phyloP scores from a whole-genome alignment of 2,113 vertebrate species.

The Loxodonta africana region DNA sequence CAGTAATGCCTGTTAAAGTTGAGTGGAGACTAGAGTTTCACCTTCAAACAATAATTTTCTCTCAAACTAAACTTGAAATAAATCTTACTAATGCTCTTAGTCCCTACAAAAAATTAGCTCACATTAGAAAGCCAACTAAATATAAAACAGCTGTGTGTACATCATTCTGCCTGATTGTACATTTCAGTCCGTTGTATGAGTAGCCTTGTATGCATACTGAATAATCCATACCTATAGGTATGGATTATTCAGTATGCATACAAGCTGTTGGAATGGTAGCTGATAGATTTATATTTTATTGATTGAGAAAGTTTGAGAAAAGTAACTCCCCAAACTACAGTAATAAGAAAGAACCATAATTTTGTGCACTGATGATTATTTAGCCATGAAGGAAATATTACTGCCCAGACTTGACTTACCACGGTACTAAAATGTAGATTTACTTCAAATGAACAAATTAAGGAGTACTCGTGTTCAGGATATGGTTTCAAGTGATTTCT shows the following conservation, averaged over 20 bases:
- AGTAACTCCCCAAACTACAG: conserved; percentile 61
- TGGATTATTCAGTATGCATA: too few species aligned
- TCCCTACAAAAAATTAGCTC: conserved; percentile 73
- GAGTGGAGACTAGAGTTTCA: conserved; percentile 65
- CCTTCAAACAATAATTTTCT: conserved; percentile 75
- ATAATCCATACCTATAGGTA: conserved; percentile 67
- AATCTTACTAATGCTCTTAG: conserved; percentile 75
- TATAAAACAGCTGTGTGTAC: conserved; percentile 79
- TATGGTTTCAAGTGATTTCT: conserved; percentile 33
- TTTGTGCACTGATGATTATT: conserved; percentile 49
- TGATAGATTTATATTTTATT: conserved; percentile 74
- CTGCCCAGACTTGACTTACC: conserved; percentile 52
- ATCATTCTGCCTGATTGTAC: conserved; percentile 75
- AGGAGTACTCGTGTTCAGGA: conserved; percentile 48
- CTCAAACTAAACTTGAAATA: conserved; percentile 73
- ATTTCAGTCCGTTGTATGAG: conserved; percentile 71
- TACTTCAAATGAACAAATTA: conserved; percentile 70
- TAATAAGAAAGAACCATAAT: conserved; percentile 68
- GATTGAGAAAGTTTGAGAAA: conserved; percentile 75
- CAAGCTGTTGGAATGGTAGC: conserved; percentile 65
- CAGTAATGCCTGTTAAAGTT: conserved; percentile 52
- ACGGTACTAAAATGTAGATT: conserved; percentile 62
- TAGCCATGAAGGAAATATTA: conserved; percentile 68
- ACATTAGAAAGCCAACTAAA: conserved; percentile 75
- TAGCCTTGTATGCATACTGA: conserved; percentile 77